These are phyloP conservation scores for Pelobates cultripes DNA, from an alignment of 2,797 vertebrate genomes.

Conservation along the genomic window DNA sequence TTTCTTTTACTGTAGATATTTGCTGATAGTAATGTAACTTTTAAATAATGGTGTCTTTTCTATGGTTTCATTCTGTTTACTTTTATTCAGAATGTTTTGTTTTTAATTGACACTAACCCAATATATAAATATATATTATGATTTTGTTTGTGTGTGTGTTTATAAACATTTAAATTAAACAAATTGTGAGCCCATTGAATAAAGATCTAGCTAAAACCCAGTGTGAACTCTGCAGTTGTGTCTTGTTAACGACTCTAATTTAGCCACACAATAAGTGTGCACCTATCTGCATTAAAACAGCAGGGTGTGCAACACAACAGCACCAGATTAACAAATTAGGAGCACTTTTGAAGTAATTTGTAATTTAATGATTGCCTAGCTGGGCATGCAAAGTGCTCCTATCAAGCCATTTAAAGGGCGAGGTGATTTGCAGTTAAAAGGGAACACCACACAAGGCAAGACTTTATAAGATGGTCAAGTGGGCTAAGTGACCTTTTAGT, in stretches of 20 bases:
- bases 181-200: too few species aligned
- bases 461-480: constrained; percentile 19
- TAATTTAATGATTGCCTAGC: constrained; percentile 45
- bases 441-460: background rate
- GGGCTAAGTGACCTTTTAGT: background rate
- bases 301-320: constrained; percentile 14
- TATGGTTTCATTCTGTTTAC: too few species aligned
- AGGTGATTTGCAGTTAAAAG: constrained; percentile 47
- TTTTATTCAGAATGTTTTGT: too few species aligned
- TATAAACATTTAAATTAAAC: too few species aligned
- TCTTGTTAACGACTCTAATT: background rate
- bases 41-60: too few species aligned
- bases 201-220: too few species aligned
- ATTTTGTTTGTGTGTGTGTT: too few species aligned
- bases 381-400: constrained; percentile 12
- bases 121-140: too few species aligned
- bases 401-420: constrained; percentile 8
- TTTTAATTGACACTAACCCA: too few species aligned
- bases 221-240: background rate
- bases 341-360: constrained; percentile 46
- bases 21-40: too few species aligned
- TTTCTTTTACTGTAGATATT: too few species aligned
- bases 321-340: constrained; percentile 46
- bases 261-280: constrained; percentile 10
- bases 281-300: constrained; percentile 31